Evolutionary conservation across 2,888 invertebrate species (phyloP).

Genomic region (Eupithecia exiguata): DNA sequence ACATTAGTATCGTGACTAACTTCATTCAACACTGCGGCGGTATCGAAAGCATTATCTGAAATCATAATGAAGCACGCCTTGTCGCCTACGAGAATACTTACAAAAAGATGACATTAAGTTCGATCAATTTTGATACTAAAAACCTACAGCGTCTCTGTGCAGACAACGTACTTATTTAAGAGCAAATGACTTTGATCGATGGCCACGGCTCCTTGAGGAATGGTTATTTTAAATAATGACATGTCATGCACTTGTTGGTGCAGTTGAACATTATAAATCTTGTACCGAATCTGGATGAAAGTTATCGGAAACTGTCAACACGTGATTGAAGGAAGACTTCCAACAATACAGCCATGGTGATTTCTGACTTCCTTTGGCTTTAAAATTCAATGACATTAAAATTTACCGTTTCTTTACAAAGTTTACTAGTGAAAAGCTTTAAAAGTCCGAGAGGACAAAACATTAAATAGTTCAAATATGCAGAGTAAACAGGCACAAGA

Average conservation of each 20-base stretch:
- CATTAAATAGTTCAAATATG: not conserved
- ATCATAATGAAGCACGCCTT: conserved; percentile 34
- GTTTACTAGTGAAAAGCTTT: conserved; percentile 3
- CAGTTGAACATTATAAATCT: conserved; percentile 41
- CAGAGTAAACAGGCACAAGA: conserved; percentile 11
- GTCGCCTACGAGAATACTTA: conserved; percentile 25
- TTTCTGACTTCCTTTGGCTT: conserved; percentile 29
- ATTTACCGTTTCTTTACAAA: conserved; percentile 4
- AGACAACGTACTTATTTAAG: conserved; percentile 40
- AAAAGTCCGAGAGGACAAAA: conserved; percentile 8
- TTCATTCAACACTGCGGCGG: conserved; percentile 24
- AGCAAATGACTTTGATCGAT: conserved; percentile 57
- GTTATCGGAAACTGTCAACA: conserved; percentile 47
- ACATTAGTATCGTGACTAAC: conserved; percentile 26
- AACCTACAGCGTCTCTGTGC: conserved; percentile 34
- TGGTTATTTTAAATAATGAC: conserved; percentile 52
- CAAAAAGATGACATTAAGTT: conserved; percentile 34
- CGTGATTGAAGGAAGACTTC: conserved; percentile 44
- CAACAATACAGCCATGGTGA: conserved; percentile 33
- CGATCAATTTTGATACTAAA: conserved; percentile 42
- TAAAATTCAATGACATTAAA: conserved; percentile 11
- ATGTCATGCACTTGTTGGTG: conserved; percentile 47
- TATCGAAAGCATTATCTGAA: conserved; percentile 28
- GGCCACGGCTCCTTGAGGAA: conserved; percentile 46
- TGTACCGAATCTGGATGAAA: conserved; percentile 41